These are phyloP conservation scores for Bibio marci DNA, from an alignment of 2,888 invertebrate genomes.

Conservation along the genomic window DNA sequence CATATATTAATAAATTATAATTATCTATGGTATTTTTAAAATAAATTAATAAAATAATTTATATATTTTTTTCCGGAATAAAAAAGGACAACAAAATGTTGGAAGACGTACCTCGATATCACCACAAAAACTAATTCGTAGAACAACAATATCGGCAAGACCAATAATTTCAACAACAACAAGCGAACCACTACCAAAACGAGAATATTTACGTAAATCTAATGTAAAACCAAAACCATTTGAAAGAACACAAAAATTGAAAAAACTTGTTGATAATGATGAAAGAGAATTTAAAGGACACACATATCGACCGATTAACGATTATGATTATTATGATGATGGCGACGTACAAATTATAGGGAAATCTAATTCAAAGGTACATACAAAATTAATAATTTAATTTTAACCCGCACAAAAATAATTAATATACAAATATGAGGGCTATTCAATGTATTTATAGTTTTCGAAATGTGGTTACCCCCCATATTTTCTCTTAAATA, in stretches of 20 bases:
- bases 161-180: slow-evolving; percentile 25
- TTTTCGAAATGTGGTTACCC: neutral
- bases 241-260: slow-evolving; percentile 20
- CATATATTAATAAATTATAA: too few relatives aligned
- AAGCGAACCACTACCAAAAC: slow-evolving; percentile 17
- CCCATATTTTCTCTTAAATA: neutral
- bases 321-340: slow-evolving; percentile 57
- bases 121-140: neutral
- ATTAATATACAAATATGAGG: neutral
- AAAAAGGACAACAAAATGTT: slow-evolving; percentile 13
- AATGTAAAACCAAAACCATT: slow-evolving; percentile 13
- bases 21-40: too few relatives aligned
- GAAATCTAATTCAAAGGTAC: slow-evolving; percentile 33
- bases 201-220: slow-evolving; percentile 10
- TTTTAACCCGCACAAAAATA: too few relatives aligned
- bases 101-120: slow-evolving; percentile 14
- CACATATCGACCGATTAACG: slow-evolving; percentile 26
- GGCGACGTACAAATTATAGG: slow-evolving; percentile 37
- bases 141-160: slow-evolving; percentile 18
- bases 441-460: neutral
- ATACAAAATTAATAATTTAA: too few relatives aligned
- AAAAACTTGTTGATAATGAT: slow-evolving; percentile 1
- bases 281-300: slow-evolving; percentile 12
- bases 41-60: too few relatives aligned
- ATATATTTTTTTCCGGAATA: too few relatives aligned